Conservation (phyloP, 2,888 invertebrate species). For the Chrysolina oricalcia region DNA sequence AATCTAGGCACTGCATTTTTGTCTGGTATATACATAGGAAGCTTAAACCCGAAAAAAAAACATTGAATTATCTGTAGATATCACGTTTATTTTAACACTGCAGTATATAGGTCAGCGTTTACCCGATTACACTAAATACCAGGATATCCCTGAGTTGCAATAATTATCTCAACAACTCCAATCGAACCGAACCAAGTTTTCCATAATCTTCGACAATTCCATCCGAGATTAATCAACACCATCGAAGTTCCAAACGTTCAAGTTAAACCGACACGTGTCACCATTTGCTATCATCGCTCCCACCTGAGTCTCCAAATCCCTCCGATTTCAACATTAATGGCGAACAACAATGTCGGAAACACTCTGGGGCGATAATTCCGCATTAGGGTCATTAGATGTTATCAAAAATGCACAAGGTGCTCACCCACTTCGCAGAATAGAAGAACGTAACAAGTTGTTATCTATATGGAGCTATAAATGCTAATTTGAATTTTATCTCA, state of each 20-base stretch:
- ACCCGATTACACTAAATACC: too few relatives aligned
- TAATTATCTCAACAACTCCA: not conserved
- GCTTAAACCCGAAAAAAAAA: too few relatives aligned
- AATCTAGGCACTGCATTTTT: too few relatives aligned
- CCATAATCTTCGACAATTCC: not conserved
- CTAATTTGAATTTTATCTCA: conserved; percentile 35
- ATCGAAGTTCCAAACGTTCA: conserved; percentile 6
- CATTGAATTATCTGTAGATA: too few relatives aligned
- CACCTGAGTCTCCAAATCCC: conserved; percentile 3
- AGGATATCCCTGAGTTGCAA: not conserved
- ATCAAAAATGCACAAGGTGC: conserved; percentile 21
- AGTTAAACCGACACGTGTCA: conserved; percentile 19
- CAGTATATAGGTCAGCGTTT: too few relatives aligned
- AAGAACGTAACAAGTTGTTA: conserved; percentile 24
- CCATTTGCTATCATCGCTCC: conserved; percentile 7
- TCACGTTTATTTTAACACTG: too few relatives aligned
- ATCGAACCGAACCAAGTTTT: not conserved
- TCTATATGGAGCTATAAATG: conserved; percentile 28
- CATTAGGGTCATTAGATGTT: conserved; percentile 8
- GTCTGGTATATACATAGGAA: too few relatives aligned
- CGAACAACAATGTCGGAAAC: conserved; percentile 20
- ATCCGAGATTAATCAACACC: not conserved
- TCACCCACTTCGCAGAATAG: conserved; percentile 9
- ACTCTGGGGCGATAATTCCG: conserved; percentile 6
- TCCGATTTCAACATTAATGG: conserved; percentile 11